Percentiles rank a stretch among this genome's conserved stretches.
phyloP scores from a whole-genome alignment of 2,797 vertebrate species.

The Sylvilagus floridanus region DNA sequence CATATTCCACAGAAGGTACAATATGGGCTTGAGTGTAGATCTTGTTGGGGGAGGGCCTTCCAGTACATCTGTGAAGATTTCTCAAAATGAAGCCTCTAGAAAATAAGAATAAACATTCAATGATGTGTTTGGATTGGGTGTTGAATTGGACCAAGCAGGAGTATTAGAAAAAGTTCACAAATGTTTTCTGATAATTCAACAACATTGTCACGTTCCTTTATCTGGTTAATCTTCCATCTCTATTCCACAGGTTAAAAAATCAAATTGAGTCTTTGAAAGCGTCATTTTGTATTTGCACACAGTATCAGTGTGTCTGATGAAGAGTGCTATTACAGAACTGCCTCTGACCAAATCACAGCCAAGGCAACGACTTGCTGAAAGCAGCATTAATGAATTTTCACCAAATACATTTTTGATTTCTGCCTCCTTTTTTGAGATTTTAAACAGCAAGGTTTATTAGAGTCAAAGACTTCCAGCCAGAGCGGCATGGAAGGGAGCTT shows the following conservation, averaged over 20 bases:
- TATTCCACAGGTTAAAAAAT: slow-evolving; percentile 91
- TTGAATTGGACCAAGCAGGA: slow-evolving; percentile 94
- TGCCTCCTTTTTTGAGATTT: slow-evolving; percentile 85
- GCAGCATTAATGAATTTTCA: slow-evolving; percentile 93
- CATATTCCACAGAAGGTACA: no score
- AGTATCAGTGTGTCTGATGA: slow-evolving; percentile 87
- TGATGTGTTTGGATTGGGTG: slow-evolving; percentile 93
- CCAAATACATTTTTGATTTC: slow-evolving; percentile 93
- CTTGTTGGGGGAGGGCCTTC: slow-evolving; percentile 89
- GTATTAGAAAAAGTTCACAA: slow-evolving; percentile 92
- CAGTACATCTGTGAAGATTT: slow-evolving; percentile 92
- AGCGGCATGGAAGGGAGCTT: no score
- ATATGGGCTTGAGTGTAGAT: no score
- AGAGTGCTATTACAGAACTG: slow-evolving; percentile 87
- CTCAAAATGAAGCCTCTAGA: slow-evolving; percentile 95
- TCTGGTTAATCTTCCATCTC: slow-evolving; percentile 95
- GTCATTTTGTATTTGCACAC: slow-evolving; percentile 94
- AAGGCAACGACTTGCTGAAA: slow-evolving; percentile 91
- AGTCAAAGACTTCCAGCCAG: no score
- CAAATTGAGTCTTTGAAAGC: slow-evolving; percentile 93
- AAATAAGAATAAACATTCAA: slow-evolving; percentile 94
- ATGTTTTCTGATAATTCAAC: slow-evolving; percentile 93
- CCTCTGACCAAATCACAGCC: slow-evolving; percentile 75
- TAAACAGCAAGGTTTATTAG: no score
- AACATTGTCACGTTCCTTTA: slow-evolving; percentile 93